Percentiles rank a stretch among this genome's conserved stretches.
Conservation (phyloP, 2,888 invertebrate species). For the Mechanitis mazaeus region DNA sequence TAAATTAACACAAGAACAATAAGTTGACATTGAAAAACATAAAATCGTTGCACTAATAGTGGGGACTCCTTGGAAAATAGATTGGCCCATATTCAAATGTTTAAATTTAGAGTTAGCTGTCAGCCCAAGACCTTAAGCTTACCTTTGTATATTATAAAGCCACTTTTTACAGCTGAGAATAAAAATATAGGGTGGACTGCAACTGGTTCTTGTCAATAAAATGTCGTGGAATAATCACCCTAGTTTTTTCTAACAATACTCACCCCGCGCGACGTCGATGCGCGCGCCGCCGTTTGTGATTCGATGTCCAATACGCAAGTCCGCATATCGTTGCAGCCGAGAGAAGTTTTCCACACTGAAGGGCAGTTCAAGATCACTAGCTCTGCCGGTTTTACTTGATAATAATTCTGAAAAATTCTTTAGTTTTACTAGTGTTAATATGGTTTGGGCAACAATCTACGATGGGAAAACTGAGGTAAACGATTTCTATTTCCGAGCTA, state of each 20-base stretch:
- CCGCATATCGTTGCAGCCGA: slow-evolving; percentile 54
- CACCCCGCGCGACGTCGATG: slow-evolving; percentile 49
- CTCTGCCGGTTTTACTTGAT: slow-evolving; percentile 52
- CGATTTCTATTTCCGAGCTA: slow-evolving; percentile 21
- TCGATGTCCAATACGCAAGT: slow-evolving; percentile 62
- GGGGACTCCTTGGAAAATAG: slow-evolving; percentile 14
- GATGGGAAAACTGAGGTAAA: slow-evolving; percentile 41
- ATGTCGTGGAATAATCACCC: slow-evolving; percentile 32
- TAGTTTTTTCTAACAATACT: slow-evolving; percentile 43
- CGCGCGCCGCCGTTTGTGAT: slow-evolving; percentile 62
- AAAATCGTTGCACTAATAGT: slow-evolving; percentile 4
- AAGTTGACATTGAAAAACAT: neutral
- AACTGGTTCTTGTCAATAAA: slow-evolving; percentile 21
- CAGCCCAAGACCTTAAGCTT: slow-evolving; percentile 3
- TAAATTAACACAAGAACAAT: neutral
- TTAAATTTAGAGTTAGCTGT: slow-evolving; percentile 22
- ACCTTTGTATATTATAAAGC: slow-evolving; percentile 4
- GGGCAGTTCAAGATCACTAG: slow-evolving; percentile 76
- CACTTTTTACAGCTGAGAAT: neutral
- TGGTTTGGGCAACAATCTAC: slow-evolving; percentile 48
- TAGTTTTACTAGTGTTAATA: slow-evolving; percentile 44
- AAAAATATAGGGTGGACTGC: slow-evolving; percentile 22
- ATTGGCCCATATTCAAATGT: slow-evolving; percentile 29
- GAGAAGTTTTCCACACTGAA: slow-evolving; percentile 65
- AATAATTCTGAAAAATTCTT: slow-evolving; percentile 48